These are phyloP conservation scores for Esox lucius DNA, from an alignment of 2,797 vertebrate genomes.

Conservation along the genomic window DNA sequence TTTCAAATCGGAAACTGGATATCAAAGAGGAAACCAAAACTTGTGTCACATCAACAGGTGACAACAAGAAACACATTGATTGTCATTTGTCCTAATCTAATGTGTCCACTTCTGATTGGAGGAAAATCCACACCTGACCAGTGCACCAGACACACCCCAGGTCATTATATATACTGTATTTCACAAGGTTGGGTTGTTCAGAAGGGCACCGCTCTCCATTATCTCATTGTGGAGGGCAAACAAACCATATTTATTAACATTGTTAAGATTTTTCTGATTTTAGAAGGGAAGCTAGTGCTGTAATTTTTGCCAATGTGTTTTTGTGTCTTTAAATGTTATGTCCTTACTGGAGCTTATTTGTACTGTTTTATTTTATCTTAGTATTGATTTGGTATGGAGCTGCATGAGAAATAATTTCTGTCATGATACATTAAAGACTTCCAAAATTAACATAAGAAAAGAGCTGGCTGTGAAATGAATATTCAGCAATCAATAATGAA, in stretches of 20 bases:
- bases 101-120: neutral
- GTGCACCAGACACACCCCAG: neutral
- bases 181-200: too few relatives aligned
- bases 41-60: neutral
- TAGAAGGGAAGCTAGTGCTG: slow-evolving; percentile 11
- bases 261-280: slow-evolving; percentile 1
- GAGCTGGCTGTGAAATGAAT: neutral
- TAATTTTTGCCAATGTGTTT: slow-evolving; percentile 2
- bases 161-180: neutral
- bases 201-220: too few relatives aligned
- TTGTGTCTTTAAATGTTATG: slow-evolving; percentile 5
- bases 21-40: neutral
- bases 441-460: neutral
- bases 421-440: slow-evolving; percentile 18
- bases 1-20: neutral
- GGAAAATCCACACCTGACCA: neutral
- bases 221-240: neutral
- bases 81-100: neutral
- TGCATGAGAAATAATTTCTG: neutral
- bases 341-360: neutral
- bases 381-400: neutral
- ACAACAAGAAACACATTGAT: too few relatives aligned
- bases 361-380: neutral
- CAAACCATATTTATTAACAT: slow-evolving; percentile 17
- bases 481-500: neutral